Evolutionary conservation across 2,113 vertebrate genomes (phyloP).

Genomic region (Takifugu flavidus): DNA sequence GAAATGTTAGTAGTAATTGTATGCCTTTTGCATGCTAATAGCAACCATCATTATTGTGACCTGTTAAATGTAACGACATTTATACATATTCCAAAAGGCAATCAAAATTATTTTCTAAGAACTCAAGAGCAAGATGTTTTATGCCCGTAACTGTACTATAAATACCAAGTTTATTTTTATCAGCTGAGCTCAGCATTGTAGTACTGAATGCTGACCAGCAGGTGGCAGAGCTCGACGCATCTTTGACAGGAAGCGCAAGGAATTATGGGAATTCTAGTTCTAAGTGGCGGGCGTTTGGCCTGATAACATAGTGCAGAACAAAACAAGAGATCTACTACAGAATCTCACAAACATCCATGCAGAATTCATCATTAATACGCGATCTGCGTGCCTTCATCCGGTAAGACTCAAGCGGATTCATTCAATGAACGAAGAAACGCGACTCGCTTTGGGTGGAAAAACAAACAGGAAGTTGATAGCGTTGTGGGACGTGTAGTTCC

Average conservation of each 20-base stretch:
- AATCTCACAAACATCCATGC: constrained; percentile 12
- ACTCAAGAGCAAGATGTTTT: too few relatives aligned
- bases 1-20: too few relatives aligned
- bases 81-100: too few relatives aligned
- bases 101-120: background rate
- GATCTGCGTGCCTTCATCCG: background rate
- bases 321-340: constrained; percentile 22
- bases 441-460: constrained; percentile 32
- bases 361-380: background rate
- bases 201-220: constrained; percentile 10
- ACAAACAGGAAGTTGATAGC: constrained; percentile 82
- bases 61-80: too few relatives aligned
- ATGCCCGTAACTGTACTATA: background rate
- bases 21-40: too few relatives aligned
- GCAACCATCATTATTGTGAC: too few relatives aligned
- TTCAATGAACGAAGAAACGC: constrained; percentile 1
- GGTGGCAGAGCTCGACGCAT: constrained; percentile 10
- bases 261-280: constrained; percentile 65
- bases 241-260: constrained; percentile 26
- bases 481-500: constrained; percentile 90
- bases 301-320: constrained; percentile 38
- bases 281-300: constrained; percentile 16
- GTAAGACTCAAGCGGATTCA: background rate
- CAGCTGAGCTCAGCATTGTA: background rate
- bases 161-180: background rate